Evolutionary conservation across 2,113 vertebrate species (phyloP).

Genomic region (Galbula dea): DNA sequence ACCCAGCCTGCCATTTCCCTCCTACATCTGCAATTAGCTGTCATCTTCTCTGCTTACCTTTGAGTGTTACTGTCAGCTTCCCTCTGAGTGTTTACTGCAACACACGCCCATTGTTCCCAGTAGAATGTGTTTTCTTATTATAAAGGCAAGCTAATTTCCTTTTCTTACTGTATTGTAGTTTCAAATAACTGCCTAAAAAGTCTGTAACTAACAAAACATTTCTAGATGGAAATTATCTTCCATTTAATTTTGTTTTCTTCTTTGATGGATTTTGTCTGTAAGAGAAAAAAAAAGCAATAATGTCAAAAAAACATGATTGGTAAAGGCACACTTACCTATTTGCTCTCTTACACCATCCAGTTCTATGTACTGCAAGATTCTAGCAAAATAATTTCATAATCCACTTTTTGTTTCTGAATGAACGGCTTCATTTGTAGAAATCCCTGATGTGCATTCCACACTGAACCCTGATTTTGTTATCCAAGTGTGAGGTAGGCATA

Average conservation of each 20-base stretch:
- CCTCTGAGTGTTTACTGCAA: background rate
- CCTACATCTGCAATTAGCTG: background rate
- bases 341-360: background rate
- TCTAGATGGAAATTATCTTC: background rate
- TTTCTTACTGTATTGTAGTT: background rate
- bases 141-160: background rate
- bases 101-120: background rate
- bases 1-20: background rate
- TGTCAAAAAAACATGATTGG: background rate
- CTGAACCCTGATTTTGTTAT: background rate
- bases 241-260: background rate
- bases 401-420: background rate
- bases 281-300: background rate
- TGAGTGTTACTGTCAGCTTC: background rate
- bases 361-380: background rate
- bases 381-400: background rate
- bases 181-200: background rate
- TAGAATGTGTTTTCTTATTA: background rate
- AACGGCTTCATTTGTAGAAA: slow-evolving; percentile 36
- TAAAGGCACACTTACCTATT: background rate
- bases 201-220: background rate
- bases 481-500: background rate
- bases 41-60: background rate
- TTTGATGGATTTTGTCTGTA: background rate
- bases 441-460: background rate